These are phyloP conservation scores for Xylocampa areola DNA, from an alignment of 2,888 invertebrate species.

Conservation along the genomic window DNA sequence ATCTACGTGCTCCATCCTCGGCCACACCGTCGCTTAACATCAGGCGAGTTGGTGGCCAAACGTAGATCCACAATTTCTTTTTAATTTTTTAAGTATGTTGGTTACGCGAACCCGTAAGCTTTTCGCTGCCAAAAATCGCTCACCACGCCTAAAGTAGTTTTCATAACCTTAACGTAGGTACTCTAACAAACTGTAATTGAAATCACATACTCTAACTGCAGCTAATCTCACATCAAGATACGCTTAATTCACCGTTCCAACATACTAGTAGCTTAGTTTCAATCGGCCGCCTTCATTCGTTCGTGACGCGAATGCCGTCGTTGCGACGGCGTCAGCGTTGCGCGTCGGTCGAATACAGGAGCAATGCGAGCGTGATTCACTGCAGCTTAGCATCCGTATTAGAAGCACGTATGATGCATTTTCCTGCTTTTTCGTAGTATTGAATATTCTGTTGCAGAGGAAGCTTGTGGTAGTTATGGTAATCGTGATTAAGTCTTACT, in stretches of 20 bases:
- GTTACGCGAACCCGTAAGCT: too few relatives aligned
- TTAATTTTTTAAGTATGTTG: too few relatives aligned
- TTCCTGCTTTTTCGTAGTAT: slow-evolving; percentile 54
- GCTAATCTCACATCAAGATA: slow-evolving; percentile 40
- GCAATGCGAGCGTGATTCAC: slow-evolving; percentile 35
- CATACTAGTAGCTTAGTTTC: slow-evolving; percentile 61
- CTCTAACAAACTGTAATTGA: slow-evolving; percentile 16
- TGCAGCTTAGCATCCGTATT: slow-evolving; percentile 56
- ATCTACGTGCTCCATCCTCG: too few relatives aligned
- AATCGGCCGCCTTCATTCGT: slow-evolving; percentile 50
- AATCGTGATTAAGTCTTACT: slow-evolving; percentile 50
- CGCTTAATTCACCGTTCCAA: slow-evolving; percentile 49
- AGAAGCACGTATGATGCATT: slow-evolving; percentile 56
- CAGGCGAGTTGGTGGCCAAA: too few relatives aligned
- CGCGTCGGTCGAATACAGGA: slow-evolving; percentile 27
- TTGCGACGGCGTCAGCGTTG: slow-evolving; percentile 22
- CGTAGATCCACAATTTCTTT: too few relatives aligned
- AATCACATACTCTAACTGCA: neutral
- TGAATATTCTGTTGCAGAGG: slow-evolving; percentile 45
- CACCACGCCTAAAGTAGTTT: too few relatives aligned
- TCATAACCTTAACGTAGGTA: too few relatives aligned
- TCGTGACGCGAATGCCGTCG: slow-evolving; percentile 52
- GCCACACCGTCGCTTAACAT: too few relatives aligned
- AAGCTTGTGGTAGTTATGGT: slow-evolving; percentile 43
- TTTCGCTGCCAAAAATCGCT: too few relatives aligned